A percentile compares a stretch with the other conserved stretches of the same genome.
Conservation (phyloP, 2,797 vertebrate genomes). For the Pelodytes ibericus region DNA sequence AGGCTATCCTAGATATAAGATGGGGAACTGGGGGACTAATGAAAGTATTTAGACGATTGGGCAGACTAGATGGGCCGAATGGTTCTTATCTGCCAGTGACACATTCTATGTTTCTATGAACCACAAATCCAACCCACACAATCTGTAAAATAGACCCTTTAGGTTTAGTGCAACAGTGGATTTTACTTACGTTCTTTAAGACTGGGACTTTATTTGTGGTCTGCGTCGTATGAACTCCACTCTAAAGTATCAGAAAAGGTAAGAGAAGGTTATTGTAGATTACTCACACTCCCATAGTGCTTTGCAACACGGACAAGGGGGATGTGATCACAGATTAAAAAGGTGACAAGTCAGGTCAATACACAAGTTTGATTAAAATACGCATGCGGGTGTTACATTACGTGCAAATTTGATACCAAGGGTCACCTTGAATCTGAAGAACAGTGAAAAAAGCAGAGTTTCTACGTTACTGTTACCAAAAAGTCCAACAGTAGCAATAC, state of each 20-base stretch:
- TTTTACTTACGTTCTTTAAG: constrained; percentile 15
- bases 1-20: too few species aligned
- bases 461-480: too few species aligned
- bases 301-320: constrained; percentile 1
- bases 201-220: neutral
- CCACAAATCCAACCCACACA: too few species aligned
- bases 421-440: constrained; percentile 17
- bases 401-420: neutral
- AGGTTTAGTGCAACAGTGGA: neutral
- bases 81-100: too few species aligned
- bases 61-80: too few species aligned
- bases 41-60: too few species aligned
- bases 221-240: neutral
- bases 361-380: neutral
- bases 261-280: neutral
- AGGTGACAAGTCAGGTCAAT: constrained; percentile 13
- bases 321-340: neutral
- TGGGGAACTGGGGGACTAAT: too few species aligned
- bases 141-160: too few species aligned
- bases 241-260: neutral
- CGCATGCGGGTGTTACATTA: neutral
- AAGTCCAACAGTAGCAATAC: too few species aligned
- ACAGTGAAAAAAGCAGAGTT: neutral
- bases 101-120: too few species aligned
- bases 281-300: constrained; percentile 23